Conservation (phyloP, 1,140 invertebrate species). For the Elymnias hypermnestra region DNA sequence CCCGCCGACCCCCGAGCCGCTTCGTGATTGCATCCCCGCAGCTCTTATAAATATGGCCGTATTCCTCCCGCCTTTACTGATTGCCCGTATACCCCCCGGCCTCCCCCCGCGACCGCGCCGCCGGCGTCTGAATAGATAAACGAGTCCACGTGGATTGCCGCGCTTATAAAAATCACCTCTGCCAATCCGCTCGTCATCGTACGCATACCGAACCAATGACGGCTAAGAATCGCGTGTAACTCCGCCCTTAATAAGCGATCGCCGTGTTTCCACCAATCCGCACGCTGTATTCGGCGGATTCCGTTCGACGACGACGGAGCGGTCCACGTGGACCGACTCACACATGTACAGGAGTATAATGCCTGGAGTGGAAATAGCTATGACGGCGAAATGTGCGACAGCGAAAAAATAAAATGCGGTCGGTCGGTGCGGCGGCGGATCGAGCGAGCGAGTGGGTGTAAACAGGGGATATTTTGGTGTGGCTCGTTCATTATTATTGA, state of each 20-base stretch:
- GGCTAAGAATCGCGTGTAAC: slow-evolving; percentile 54
- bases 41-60: slow-evolving; percentile 77
- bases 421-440: slow-evolving; percentile 64
- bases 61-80: slow-evolving; percentile 76
- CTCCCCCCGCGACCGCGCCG: slow-evolving; percentile 73
- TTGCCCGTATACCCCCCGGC: slow-evolving; percentile 75
- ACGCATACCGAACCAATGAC: slow-evolving; percentile 40
- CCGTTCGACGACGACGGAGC: slow-evolving; percentile 56
- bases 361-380: slow-evolving; percentile 76
- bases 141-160: slow-evolving; percentile 74
- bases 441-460: slow-evolving; percentile 71
- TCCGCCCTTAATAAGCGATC: slow-evolving; percentile 77
- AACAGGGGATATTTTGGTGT: slow-evolving; percentile 73
- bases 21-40: slow-evolving; percentile 77
- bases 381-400: slow-evolving; percentile 77
- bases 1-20: slow-evolving; percentile 65
- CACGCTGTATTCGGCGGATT: slow-evolving; percentile 38
- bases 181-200: slow-evolving; percentile 46
- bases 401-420: slow-evolving; percentile 77
- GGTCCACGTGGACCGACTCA: slow-evolving; percentile 72
- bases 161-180: slow-evolving; percentile 72
- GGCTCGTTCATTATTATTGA: slow-evolving; percentile 74
- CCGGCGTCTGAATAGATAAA: slow-evolving; percentile 77
- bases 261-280: slow-evolving; percentile 45
- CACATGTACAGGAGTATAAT: slow-evolving; percentile 70